Evolutionary conservation across 2,888 invertebrate species (phyloP).

Genomic region (Digitonthophagus gazella): DNA sequence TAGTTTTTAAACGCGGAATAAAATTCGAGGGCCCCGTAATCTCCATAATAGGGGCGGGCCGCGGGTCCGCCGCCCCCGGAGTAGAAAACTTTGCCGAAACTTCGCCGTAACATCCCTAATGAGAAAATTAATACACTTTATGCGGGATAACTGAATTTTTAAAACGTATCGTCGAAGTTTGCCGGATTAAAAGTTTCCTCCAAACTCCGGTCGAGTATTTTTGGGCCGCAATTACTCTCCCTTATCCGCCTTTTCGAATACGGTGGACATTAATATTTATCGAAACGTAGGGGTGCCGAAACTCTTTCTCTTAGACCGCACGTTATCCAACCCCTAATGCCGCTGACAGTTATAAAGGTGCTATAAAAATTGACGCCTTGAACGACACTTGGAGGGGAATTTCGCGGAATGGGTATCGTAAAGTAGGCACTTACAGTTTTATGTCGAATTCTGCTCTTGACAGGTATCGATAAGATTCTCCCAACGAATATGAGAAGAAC

Average conservation of each 20-base stretch:
- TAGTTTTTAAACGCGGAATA: background rate
- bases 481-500: background rate
- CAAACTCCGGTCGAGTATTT: slow-evolving; percentile 1
- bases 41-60: background rate
- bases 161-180: slow-evolving; percentile 16
- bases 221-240: background rate
- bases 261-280: background rate
- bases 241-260: background rate
- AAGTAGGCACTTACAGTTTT: background rate
- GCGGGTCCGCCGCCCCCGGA: background rate
- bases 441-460: background rate
- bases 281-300: background rate
- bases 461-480: background rate
- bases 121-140: slow-evolving; percentile 17
- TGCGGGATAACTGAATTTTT: slow-evolving; percentile 17
- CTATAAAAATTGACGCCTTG: background rate
- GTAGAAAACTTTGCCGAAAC: slow-evolving; percentile 8
- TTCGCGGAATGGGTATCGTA: background rate
- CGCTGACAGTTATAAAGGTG: background rate
- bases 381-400: background rate
- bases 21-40: background rate
- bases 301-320: background rate
- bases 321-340: background rate
- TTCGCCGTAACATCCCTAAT: slow-evolving; percentile 13
- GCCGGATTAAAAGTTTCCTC: slow-evolving; percentile 5